Evolutionary conservation across 2,797 vertebrate species (phyloP).

Genomic region (Sebastolobus altivelis): DNA sequence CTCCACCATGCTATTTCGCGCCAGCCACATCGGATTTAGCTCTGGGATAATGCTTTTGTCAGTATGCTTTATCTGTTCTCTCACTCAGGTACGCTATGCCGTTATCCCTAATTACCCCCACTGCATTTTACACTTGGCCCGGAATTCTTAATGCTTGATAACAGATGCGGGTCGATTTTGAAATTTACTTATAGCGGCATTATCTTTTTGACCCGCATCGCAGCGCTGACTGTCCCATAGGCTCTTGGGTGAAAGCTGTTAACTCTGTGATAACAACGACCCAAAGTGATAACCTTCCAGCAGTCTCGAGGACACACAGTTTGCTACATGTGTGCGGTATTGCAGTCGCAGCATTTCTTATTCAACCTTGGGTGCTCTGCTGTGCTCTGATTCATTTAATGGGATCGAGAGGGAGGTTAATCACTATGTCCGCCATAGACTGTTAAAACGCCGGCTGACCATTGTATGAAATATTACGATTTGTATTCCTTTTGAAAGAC

Average conservation of each 20-base stretch:
- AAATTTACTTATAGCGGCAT: conserved; percentile 75
- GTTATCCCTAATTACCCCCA: conserved; percentile 81
- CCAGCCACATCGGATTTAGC: conserved; percentile 80
- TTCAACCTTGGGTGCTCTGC: conserved; percentile 77
- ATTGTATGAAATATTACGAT: conserved; percentile 61
- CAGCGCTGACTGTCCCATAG: conserved; percentile 69
- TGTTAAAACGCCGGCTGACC: conserved; percentile 64
- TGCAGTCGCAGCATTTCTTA: conserved; percentile 76
- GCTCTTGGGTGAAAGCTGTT: conserved; percentile 81
- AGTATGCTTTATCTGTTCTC: conserved; percentile 81
- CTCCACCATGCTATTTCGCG: conserved; percentile 68
- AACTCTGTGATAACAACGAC: conserved; percentile 83
- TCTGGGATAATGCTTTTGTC: conserved; percentile 81
- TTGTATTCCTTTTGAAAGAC: conserved; percentile 49
- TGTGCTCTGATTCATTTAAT: conserved; percentile 82
- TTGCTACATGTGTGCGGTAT: conserved; percentile 72
- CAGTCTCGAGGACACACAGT: conserved; percentile 79
- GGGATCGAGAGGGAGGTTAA: conserved; percentile 81
- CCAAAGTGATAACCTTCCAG: conserved; percentile 82
- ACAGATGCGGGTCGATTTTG: conserved; percentile 79
- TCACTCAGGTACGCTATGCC: conserved; percentile 74
- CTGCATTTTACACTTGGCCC: conserved; percentile 76
- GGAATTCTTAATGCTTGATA: conserved; percentile 80
- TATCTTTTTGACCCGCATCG: conserved; percentile 80
- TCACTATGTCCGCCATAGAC: conserved; percentile 75